A percentile compares a stretch with the other conserved stretches of the same genome.
Conservation (phyloP, 2,888 invertebrate genomes). For the Xiphydria camelus region DNA sequence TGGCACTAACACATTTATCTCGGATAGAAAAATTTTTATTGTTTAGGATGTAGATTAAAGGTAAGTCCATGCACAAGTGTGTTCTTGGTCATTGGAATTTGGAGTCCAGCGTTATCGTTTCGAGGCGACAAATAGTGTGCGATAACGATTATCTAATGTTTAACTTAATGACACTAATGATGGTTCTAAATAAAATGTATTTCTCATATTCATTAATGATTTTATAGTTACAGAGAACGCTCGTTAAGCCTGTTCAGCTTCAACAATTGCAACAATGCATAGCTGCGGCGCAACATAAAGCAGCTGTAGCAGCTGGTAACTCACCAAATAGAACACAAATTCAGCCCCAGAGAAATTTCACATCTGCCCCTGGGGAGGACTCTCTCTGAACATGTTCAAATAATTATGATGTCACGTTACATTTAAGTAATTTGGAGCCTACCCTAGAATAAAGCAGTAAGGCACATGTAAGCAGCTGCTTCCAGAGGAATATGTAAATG, state of each 20-base stretch:
- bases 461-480: constrained; percentile 27
- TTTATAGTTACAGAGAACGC: constrained; percentile 38
- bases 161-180: too few relatives aligned
- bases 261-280: constrained; percentile 54
- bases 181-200: too few relatives aligned
- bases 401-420: constrained; percentile 34
- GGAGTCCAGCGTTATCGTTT: too few relatives aligned
- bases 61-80: too few relatives aligned
- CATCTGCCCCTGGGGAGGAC: constrained; percentile 49
- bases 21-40: too few relatives aligned
- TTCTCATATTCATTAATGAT: too few relatives aligned
- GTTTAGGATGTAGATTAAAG: too few relatives aligned
- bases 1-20: too few relatives aligned
- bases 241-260: constrained; percentile 44
- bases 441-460: constrained; percentile 32
- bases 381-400: constrained; percentile 50
- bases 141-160: too few relatives aligned
- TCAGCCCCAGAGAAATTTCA: constrained; percentile 48
- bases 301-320: constrained; percentile 44
- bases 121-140: too few relatives aligned
- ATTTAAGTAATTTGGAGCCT: constrained; percentile 39
- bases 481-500: too few relatives aligned
- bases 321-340: constrained; percentile 50
- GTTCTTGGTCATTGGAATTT: too few relatives aligned
- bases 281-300: constrained; percentile 53